Evolutionary conservation across 1,140 invertebrate species (phyloP).

Genomic region (Drosophila funebris): DNA sequence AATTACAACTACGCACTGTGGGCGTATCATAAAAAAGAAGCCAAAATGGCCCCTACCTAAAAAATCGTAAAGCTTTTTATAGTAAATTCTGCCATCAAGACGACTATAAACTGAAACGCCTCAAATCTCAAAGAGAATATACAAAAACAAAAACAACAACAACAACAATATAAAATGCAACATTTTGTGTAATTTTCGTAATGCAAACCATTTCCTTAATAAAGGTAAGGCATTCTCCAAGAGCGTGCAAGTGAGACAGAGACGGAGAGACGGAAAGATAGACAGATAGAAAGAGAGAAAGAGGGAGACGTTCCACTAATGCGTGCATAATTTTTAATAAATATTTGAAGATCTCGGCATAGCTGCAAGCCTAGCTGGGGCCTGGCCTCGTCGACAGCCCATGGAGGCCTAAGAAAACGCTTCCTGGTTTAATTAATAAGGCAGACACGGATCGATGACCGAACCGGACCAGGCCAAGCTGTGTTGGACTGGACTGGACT

Average conservation of each 20-base stretch:
- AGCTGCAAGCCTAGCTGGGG: slow-evolving; percentile 42
- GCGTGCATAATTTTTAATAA: slow-evolving; percentile 82
- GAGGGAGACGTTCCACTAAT: slow-evolving; percentile 48
- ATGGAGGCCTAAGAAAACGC: slow-evolving; percentile 50
- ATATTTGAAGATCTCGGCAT: slow-evolving; percentile 72
- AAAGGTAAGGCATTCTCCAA: slow-evolving; percentile 27
- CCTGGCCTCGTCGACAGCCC: slow-evolving; percentile 12
- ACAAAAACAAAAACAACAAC: slow-evolving; percentile 27
- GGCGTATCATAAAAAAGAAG: slow-evolving; percentile 45
- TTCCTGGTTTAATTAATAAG: slow-evolving; percentile 80
- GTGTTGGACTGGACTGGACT: not conserved
- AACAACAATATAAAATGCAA: slow-evolving; percentile 64
- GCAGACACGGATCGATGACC: slow-evolving; percentile 32
- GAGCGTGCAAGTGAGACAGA: not conserved
- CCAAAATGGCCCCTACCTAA: slow-evolving; percentile 19
- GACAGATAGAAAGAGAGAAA: slow-evolving; percentile 9
- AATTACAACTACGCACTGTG: slow-evolving; percentile 60
- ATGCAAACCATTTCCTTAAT: slow-evolving; percentile 76
- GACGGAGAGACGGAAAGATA: not conserved
- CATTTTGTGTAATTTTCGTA: slow-evolving; percentile 73
- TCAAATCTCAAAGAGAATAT: slow-evolving; percentile 40
- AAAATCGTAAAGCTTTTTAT: slow-evolving; percentile 62
- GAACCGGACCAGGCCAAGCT: not conserved
- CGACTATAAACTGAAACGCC: slow-evolving; percentile 56
- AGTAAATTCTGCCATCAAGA: slow-evolving; percentile 64